Conservation (phyloP, 1,140 invertebrate genomes). For the Prorops nasuta region DNA sequence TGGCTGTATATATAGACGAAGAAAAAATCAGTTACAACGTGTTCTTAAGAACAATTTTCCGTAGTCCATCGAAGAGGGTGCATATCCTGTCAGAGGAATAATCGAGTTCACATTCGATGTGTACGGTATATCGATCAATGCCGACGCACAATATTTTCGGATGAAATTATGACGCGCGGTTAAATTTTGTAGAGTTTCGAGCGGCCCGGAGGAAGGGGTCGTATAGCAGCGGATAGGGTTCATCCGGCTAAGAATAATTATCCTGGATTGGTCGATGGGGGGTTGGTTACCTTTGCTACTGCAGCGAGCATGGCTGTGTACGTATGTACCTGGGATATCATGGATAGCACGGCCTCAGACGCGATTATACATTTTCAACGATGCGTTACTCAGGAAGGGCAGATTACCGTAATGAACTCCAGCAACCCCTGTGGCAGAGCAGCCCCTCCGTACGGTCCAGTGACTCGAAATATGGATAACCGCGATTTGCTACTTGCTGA, state of each 20-base stretch:
- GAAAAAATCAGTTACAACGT: no score
- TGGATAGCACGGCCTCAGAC: slow-evolving; percentile 24
- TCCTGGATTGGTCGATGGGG: slow-evolving; percentile 30
- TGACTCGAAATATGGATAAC: slow-evolving; percentile 46
- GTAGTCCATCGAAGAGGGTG: no score
- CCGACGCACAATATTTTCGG: no score
- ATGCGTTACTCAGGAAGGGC: slow-evolving; percentile 45
- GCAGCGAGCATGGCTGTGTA: slow-evolving; percentile 8
- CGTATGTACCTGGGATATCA: background rate
- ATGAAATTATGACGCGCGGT: no score
- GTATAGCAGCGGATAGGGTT: no score
- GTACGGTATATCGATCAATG: no score
- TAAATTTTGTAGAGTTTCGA: no score
- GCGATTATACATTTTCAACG: slow-evolving; percentile 47
- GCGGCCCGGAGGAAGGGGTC: no score
- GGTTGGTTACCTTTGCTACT: background rate
- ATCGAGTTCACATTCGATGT: no score
- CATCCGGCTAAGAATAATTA: slow-evolving; percentile 34
- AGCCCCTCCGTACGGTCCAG: slow-evolving; percentile 32
- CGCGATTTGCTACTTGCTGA: slow-evolving; percentile 4
- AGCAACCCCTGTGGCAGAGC: slow-evolving; percentile 34
- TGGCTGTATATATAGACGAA: no score
- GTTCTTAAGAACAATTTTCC: no score
- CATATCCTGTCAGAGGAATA: no score
- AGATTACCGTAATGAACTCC: slow-evolving; percentile 48